Base-by-base conservation (phyloP, 2,113 vertebrate species). In the Danio rerio region DNA sequence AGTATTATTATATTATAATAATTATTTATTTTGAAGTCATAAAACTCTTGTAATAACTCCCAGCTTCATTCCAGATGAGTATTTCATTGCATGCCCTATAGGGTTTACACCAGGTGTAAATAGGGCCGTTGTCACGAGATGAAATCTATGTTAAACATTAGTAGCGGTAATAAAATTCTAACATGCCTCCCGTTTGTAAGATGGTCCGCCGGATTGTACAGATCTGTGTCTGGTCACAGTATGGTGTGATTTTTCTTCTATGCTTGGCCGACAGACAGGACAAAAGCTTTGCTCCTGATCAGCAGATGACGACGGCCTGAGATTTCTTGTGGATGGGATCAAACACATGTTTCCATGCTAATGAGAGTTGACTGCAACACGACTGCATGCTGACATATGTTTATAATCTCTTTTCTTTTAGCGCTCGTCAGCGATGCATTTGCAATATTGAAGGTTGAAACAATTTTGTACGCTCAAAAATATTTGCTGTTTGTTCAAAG, bases 321-420 rank as follows among this genome's bases (percentile, higher is more conserved):
- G 87, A 84, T 84, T 91, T 88, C 84, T 83, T 88, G 85, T 90
- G 88, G 89, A 92, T 92, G 90, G 90, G 90, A 91, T 91, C 90
- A 86, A 84, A 89, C 92, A 93, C 91, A 92, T 93, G 92, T 90
- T 90, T 88, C 89, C 90, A 91, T 92, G 91, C 89, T 93, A 93
- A 92, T 91, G 90, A 94, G 91, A 90, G 91, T 90, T 90, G 90
- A 91, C 92, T 90, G 91, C 90, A 86, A 89, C 90, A 92, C 90
- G 91, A 89, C 88, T 88, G 89, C 92, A 92, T 89, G 91, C 90
- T 92, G 91, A 88, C 90, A 91, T 92, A 91, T 92, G 91, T 88
- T 92, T 91, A 90, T 91, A 92, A 92, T 92, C 88, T 90, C 90
- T 90, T 90, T 91, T 88, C 89, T 93, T 91, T 69, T 74, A 1